Conservation (phyloP, 1,140 invertebrate genomes). For the Cryptotermes secundus region DNA sequence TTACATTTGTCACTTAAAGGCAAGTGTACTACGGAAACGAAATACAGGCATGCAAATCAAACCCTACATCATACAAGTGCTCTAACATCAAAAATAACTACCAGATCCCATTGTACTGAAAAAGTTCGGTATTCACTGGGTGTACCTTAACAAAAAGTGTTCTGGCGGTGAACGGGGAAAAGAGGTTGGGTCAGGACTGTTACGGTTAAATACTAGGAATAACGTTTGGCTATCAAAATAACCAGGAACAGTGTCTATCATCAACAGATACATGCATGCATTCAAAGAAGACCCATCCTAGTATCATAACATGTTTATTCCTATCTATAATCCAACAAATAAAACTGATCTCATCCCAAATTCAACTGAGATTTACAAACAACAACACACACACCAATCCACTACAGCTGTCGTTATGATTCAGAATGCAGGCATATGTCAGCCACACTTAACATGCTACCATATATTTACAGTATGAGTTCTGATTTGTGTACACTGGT, state of each 20-base stretch:
- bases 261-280: neutral
- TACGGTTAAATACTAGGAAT: neutral
- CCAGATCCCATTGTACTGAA: too few relatives aligned
- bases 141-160: too few relatives aligned
- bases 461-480: neutral
- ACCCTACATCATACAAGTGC: too few relatives aligned
- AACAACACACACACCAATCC: neutral
- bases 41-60: too few relatives aligned
- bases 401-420: neutral
- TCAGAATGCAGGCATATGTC: neutral
- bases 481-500: neutral
- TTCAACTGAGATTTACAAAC: slow-evolving; percentile 1
- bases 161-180: neutral
- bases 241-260: neutral
- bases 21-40: too few relatives aligned
- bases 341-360: neutral
- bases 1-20: too few relatives aligned
- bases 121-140: too few relatives aligned
- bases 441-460: neutral
- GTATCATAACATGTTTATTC: slow-evolving; percentile 8
- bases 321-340: neutral
- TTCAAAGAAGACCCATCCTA: neutral
- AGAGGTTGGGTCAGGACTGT: neutral
- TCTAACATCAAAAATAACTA: too few relatives aligned
- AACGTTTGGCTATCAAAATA: neutral